Evolutionary conservation across 2,113 vertebrate genomes (phyloP).

Genomic region (Hemichromis elongatus): DNA sequence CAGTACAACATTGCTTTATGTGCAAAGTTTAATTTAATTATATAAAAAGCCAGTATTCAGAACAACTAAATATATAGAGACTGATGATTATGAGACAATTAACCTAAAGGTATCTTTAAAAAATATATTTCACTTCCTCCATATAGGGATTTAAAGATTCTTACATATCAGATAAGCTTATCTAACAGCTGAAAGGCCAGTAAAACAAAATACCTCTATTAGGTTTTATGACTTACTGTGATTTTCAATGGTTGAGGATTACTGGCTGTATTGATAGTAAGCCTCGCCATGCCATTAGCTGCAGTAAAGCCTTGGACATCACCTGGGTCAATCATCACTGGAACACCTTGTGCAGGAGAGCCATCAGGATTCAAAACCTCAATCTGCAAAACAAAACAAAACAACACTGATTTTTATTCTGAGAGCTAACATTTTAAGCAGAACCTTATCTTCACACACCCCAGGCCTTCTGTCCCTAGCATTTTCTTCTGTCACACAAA

Average conservation of each 20-base stretch:
- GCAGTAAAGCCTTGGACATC: background rate
- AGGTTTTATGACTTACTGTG: background rate
- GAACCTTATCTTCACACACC: too few relatives aligned
- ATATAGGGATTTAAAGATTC: background rate
- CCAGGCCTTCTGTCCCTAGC: too few relatives aligned
- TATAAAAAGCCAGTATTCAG: background rate
- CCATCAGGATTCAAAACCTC: constrained; percentile 73
- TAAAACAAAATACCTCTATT: background rate
- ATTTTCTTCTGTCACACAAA: too few relatives aligned
- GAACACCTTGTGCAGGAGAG: constrained; percentile 61
- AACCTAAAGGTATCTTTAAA: background rate
- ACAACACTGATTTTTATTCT: background rate
- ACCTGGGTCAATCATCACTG: constrained; percentile 10
- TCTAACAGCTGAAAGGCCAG: background rate
- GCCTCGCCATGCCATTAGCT: constrained; percentile 55
- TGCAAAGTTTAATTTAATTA: background rate
- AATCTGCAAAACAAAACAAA: constrained; percentile 59
- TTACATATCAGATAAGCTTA: background rate
- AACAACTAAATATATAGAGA: background rate
- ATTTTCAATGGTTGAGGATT: background rate
- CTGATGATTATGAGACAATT: background rate
- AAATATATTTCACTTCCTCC: background rate
- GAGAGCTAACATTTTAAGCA: too few relatives aligned
- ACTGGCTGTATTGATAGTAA: constrained; percentile 63
- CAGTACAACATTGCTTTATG: background rate